phyloP scores from a whole-genome alignment of 2,797 vertebrate species.

The Lophius americanus region DNA sequence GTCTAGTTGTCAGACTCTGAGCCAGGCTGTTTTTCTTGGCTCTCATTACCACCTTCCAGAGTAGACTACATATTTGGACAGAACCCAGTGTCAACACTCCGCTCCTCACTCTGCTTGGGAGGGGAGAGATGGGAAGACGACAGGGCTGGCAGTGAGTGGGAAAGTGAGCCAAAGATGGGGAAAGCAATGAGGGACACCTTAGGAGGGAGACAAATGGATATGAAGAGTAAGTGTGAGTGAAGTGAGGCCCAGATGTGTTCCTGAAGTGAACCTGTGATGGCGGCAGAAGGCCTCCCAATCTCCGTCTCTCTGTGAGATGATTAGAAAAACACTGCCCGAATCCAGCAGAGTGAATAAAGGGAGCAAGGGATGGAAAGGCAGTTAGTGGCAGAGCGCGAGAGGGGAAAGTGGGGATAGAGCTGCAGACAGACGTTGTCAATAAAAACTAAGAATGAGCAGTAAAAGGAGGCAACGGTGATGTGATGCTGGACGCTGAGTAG shows the following conservation, averaged over 20 bases:
- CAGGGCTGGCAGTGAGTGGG: constrained; percentile 38
- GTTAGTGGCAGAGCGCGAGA: constrained; percentile 68
- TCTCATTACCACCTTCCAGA: constrained; percentile 71
- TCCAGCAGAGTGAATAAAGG: constrained; percentile 32
- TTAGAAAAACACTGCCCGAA: constrained; percentile 72
- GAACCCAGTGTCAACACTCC: constrained; percentile 77
- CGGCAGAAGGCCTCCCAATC: constrained; percentile 59
- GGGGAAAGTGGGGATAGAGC: constrained; percentile 40
- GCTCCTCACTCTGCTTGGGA: constrained; percentile 56
- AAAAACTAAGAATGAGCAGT: constrained; percentile 68
- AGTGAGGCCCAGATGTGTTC: constrained; percentile 32
- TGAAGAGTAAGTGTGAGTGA: not conserved
- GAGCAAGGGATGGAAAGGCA: constrained; percentile 73
- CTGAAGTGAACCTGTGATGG: constrained; percentile 24
- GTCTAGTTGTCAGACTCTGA: constrained; percentile 73
- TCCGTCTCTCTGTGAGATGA: constrained; percentile 62
- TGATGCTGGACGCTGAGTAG: constrained; percentile 47
- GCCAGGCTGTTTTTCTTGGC: constrained; percentile 80
- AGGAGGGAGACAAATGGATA: constrained; percentile 10
- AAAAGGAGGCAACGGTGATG: constrained; percentile 56
- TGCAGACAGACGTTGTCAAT: constrained; percentile 67
- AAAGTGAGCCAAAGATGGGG: constrained; percentile 22
- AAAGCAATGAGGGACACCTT: constrained; percentile 16
- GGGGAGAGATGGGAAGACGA: constrained; percentile 53
- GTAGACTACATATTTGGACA: constrained; percentile 78